phyloP scores from a whole-genome alignment of 1,140 invertebrate genomes.

The Cotesia chilonis region DNA sequence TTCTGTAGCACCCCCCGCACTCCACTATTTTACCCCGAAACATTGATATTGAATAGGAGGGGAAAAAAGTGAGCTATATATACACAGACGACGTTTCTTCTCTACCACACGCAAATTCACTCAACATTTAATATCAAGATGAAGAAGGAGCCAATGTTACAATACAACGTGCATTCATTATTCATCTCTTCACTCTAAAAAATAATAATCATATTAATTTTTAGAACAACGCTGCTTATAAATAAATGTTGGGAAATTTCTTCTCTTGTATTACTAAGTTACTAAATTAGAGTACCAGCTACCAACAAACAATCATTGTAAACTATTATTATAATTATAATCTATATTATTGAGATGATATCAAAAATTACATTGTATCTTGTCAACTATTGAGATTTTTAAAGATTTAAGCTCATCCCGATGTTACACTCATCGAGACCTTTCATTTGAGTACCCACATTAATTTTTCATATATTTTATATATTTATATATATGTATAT shows the following conservation, averaged over 20 bases:
- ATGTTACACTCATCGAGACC: too few species aligned
- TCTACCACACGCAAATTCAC: constrained; percentile 28
- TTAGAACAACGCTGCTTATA: not conserved
- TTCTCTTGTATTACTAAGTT: too few species aligned
- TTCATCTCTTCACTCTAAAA: constrained; percentile 6
- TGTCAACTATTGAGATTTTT: too few species aligned
- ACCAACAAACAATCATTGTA: too few species aligned
- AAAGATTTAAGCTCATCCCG: too few species aligned
- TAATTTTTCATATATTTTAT: too few species aligned
- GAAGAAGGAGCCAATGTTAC: constrained; percentile 21
- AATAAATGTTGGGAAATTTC: not conserved
- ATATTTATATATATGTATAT: too few species aligned
- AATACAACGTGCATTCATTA: constrained; percentile 7
- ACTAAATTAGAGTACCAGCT: too few species aligned
- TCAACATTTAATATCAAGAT: constrained; percentile 13
- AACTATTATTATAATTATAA: too few species aligned
- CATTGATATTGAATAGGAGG: constrained; percentile 9
- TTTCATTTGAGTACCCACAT: too few species aligned
- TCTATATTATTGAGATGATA: too few species aligned
- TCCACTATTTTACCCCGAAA: constrained; percentile 29
- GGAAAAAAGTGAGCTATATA: constrained; percentile 35
- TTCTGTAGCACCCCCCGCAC: constrained; percentile 25
- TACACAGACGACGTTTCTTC: constrained; percentile 24
- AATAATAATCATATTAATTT: constrained; percentile 10
- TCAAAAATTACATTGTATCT: too few species aligned